Evolutionary conservation across 2,113 vertebrate species (phyloP), one percentile per base, ranked within the genome.

Genomic region (Holacanthus passer): DNA sequence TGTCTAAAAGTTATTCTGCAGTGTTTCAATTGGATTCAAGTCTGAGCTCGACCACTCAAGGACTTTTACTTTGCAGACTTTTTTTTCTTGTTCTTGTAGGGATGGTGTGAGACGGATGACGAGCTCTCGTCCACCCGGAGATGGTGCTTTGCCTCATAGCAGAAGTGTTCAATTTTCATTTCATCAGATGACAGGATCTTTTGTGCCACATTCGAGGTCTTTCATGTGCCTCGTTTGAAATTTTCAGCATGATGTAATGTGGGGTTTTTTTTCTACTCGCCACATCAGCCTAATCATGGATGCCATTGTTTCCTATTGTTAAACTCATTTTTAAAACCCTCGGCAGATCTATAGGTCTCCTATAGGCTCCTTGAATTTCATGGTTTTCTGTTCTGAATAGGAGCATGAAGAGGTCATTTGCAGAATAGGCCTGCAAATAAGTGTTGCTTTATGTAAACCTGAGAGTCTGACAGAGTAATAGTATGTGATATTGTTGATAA

Each of bases 141-240:
- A 73, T 24, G 12, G 69, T 41, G 32, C n/a, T 81, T 71, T 68
- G 7, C 22, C 24, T 41, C 43, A 16, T 14, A 22, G 45, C 56
- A 73, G 45, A 75, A 58, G 55, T 68, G 47, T 83, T 76, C 48
- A 27, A 58, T 79, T 84, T 82, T 53, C 47, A 67, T 77, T 73
- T 81, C 47, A 75, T 74, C 24, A 43, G 32, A 75, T 48, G 31
- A n/a, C 27, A 74, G 9, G 43, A 29, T 53, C 43, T 72, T 76
- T 55, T 73, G 8, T 53, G 27, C 48, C 39, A 72, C n/a, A 13
- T 37, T 73, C 22, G 11, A 1, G 32, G 20, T 69, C 45, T 52
- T 73, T 73, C 12, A 32, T 64, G 48, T 74, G 32, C 41, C 41
- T 64, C 37, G 22, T 81, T 79, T 71, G 11, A 78, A 29, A 62